phyloP scores from a whole-genome alignment of 2,888 invertebrate genomes.

The Oscheius sp. region DNA sequence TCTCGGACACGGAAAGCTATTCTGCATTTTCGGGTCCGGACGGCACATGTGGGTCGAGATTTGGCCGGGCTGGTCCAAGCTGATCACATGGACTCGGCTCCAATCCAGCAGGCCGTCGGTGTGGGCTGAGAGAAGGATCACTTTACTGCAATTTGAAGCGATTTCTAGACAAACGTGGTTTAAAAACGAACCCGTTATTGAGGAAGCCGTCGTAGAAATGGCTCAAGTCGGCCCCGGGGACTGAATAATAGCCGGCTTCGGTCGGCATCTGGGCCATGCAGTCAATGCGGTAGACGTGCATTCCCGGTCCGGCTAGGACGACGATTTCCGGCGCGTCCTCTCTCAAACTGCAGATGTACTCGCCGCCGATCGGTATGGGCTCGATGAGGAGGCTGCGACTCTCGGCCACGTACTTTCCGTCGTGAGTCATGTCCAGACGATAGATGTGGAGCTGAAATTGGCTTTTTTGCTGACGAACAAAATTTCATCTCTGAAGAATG shows the following conservation, averaged over 20 bases:
- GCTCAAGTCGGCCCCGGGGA: slow-evolving; percentile 6
- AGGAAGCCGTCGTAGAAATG: slow-evolving; percentile 26
- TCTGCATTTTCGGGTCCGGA: background rate
- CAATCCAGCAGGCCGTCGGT: slow-evolving; percentile 3
- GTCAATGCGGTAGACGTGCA: slow-evolving; percentile 13
- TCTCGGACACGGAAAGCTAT: background rate
- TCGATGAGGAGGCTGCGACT: slow-evolving; percentile 5
- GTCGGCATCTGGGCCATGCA: slow-evolving; percentile 3
- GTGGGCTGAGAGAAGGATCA: background rate
- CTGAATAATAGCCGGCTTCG: background rate
- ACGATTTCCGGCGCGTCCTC: slow-evolving; percentile 11
- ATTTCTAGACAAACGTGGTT: background rate
- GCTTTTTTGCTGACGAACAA: background rate
- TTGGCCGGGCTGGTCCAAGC: background rate
- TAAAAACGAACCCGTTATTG: slow-evolving; percentile 1
- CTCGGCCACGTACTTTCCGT: slow-evolving; percentile 1
- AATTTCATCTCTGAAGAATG: background rate
- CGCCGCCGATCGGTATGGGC: background rate
- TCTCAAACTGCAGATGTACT: slow-evolving; percentile 13
- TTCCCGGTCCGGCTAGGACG: background rate
- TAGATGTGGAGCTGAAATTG: background rate
- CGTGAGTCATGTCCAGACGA: slow-evolving; percentile 1
- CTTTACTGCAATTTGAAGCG: background rate
- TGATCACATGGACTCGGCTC: slow-evolving; percentile 1
- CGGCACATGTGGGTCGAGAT: background rate